phyloP scores from a whole-genome alignment of 1,140 invertebrate genomes.

The Leptinotarsa defecta region DNA sequence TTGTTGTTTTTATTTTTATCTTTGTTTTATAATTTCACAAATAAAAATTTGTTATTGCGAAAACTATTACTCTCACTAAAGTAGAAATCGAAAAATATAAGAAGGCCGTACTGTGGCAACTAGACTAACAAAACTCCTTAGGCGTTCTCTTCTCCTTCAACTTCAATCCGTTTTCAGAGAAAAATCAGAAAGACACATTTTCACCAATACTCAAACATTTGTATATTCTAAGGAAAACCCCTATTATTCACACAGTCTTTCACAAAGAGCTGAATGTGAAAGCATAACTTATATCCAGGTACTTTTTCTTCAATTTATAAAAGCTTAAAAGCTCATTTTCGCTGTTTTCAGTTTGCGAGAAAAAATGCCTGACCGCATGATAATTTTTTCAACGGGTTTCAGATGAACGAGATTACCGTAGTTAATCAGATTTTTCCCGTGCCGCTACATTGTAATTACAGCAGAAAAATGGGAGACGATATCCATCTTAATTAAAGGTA shows the following conservation, averaged over 20 bases:
- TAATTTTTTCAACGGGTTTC: slow-evolving; percentile 2
- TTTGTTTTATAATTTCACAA: too few species aligned
- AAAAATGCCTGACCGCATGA: not conserved
- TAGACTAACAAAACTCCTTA: too few species aligned
- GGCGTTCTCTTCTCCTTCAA: too few species aligned
- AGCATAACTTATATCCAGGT: not conserved
- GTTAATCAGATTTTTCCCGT: not conserved
- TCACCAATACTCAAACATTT: too few species aligned
- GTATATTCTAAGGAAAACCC: not conserved
- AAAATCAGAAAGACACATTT: too few species aligned
- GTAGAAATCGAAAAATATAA: too few species aligned
- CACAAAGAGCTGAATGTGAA: not conserved
- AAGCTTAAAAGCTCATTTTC: slow-evolving; percentile 4
- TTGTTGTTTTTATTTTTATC: too few species aligned
- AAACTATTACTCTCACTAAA: too few species aligned
- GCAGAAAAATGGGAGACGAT: not conserved
- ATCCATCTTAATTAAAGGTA: slow-evolving; percentile 6
- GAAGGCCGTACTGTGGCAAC: too few species aligned
- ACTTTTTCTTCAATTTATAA: not conserved
- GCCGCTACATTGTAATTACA: not conserved
- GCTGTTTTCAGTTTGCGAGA: not conserved
- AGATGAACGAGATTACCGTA: not conserved
- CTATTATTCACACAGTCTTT: not conserved
- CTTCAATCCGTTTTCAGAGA: too few species aligned
- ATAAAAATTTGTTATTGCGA: too few species aligned